phyloP scores from a whole-genome alignment of 1,140 invertebrate genomes.

The Temnothorax nylanderi region DNA sequence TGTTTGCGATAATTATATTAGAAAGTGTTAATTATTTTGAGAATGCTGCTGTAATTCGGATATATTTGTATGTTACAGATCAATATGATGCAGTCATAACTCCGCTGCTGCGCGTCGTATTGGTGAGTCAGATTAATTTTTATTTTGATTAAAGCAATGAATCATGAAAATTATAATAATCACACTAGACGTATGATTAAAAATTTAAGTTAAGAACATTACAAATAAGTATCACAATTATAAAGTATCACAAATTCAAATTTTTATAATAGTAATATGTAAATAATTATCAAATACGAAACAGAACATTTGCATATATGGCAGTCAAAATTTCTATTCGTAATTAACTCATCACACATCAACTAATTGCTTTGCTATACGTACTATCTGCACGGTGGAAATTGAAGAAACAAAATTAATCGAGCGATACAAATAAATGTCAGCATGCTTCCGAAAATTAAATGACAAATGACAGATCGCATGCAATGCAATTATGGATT shows the following conservation, averaged over 20 bases:
- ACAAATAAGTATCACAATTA: not conserved
- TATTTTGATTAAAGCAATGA: not conserved
- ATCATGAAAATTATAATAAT: not conserved
- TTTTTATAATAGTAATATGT: not conserved
- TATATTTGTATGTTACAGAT: not conserved
- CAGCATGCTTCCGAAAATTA: not conserved
- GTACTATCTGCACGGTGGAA: not conserved
- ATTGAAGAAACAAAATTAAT: not conserved
- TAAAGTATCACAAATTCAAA: not conserved
- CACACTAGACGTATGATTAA: not conserved
- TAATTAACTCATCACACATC: not conserved
- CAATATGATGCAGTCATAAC: not conserved
- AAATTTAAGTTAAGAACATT: not conserved
- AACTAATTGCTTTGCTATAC: not conserved
- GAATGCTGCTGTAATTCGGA: not conserved
- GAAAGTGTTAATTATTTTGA: not conserved
- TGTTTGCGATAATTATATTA: not conserved
- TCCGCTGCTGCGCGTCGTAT: not conserved
- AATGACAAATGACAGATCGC: not conserved
- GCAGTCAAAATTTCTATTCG: not conserved
- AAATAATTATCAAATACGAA: not conserved
- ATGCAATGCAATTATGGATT: not conserved
- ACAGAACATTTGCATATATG: not conserved
- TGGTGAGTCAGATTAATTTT: not conserved
- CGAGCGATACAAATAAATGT: not conserved